Evolutionary conservation across 2,888 invertebrate species (phyloP).

Genomic region (Cryptophagus acutangulus): DNA sequence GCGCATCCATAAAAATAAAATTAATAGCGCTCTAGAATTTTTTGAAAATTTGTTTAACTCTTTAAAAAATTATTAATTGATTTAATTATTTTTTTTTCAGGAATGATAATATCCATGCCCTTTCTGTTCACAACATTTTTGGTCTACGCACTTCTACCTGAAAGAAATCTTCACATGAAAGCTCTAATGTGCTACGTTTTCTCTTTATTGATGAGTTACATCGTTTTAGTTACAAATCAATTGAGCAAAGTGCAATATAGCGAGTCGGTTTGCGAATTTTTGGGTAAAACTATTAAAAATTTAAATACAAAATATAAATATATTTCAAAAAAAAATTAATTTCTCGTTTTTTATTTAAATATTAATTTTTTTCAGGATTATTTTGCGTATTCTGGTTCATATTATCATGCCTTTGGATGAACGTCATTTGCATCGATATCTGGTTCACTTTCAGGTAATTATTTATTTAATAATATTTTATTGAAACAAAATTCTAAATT

Average conservation of each 20-base stretch:
- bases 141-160: conserved; percentile 67
- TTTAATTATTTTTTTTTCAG: conserved; percentile 53
- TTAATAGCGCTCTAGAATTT: too few relatives aligned
- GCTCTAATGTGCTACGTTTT: conserved; percentile 70
- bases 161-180: conserved; percentile 72
- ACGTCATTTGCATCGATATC: conserved; percentile 81
- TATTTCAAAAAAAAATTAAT: too few relatives aligned
- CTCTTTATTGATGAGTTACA: conserved; percentile 62
- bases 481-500: neutral
- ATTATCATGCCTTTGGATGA: conserved; percentile 80
- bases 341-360: too few relatives aligned
- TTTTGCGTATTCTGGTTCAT: conserved; percentile 62
- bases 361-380: conserved; percentile 52
- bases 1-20: too few relatives aligned
- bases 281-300: too few relatives aligned
- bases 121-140: conserved; percentile 67
- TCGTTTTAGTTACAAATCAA: conserved; percentile 54
- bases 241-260: too few relatives aligned
- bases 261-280: too few relatives aligned
- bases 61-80: too few relatives aligned
- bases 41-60: too few relatives aligned
- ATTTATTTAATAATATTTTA: conserved; percentile 22
- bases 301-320: too few relatives aligned
- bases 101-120: conserved; percentile 67
- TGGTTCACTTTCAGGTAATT: conserved; percentile 80